Evolutionary conservation across 2,113 vertebrate genomes (phyloP).

Genomic region (Tympanuchus pallidicinctus): DNA sequence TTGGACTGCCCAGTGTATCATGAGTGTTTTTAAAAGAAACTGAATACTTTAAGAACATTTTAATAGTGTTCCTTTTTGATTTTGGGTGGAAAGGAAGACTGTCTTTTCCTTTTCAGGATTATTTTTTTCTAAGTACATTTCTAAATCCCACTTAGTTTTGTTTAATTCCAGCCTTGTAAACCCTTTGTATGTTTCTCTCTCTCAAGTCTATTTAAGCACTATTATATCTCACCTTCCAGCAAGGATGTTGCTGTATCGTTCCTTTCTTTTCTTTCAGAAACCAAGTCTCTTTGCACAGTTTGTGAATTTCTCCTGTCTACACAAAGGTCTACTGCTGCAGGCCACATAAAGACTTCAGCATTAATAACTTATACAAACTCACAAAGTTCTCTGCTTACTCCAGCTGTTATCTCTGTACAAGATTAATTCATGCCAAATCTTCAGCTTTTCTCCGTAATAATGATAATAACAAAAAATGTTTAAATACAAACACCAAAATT

Average conservation of each 20-base stretch:
- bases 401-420: not conserved
- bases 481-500: not conserved
- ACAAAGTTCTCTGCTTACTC: constrained; percentile 13
- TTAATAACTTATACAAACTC: not conserved
- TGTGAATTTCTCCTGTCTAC: not conserved
- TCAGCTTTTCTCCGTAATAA: constrained; percentile 7
- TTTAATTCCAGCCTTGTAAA: constrained; percentile 31
- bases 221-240: not conserved
- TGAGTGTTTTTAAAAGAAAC: constrained; percentile 60
- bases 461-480: not conserved
- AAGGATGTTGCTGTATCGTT: not conserved
- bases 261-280: not conserved
- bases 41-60: constrained; percentile 65
- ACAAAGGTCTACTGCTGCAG: not conserved
- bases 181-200: not conserved
- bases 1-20: constrained; percentile 16
- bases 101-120: constrained; percentile 30
- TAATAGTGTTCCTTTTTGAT: constrained; percentile 36
- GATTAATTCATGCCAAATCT: constrained; percentile 9
- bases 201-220: not conserved
- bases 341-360: not conserved
- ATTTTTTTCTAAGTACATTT: constrained; percentile 33
- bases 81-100: constrained; percentile 37
- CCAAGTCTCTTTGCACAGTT: not conserved
- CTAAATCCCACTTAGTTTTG: constrained; percentile 34